Conservation (phyloP, 2,888 invertebrate genomes). For the Anoplius nigerrimus region DNA sequence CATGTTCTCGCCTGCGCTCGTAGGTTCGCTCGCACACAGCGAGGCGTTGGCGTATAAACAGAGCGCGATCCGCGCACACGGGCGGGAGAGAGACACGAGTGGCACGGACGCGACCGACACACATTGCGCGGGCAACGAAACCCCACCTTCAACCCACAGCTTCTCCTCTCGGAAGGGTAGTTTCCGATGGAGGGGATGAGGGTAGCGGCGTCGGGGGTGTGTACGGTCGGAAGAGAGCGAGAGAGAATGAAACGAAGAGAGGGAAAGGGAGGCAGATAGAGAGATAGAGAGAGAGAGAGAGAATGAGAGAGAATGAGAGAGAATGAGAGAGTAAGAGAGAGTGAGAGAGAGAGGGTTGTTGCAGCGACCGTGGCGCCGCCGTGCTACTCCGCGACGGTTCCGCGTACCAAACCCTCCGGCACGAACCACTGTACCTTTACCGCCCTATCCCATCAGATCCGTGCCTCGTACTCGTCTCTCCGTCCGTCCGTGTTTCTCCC, state of each 20-base stretch:
- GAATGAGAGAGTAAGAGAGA: conserved; percentile 3
- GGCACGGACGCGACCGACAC: conserved; percentile 9
- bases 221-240: conserved; percentile 34
- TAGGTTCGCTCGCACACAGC: neutral
- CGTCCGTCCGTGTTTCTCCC: conserved; percentile 29
- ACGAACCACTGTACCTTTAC: conserved; percentile 49
- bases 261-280: neutral
- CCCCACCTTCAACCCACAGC: conserved; percentile 36
- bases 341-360: conserved; percentile 32
- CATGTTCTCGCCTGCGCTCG: too few species aligned
- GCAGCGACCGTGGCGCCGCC: conserved; percentile 50
- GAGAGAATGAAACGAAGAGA: conserved; percentile 28
- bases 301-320: neutral
- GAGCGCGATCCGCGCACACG: conserved; percentile 1
- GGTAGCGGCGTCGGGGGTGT: conserved; percentile 33
- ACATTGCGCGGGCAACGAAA: conserved; percentile 42
- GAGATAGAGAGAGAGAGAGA: conserved; percentile 12
- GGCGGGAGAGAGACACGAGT: conserved; percentile 8
- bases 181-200: conserved; percentile 1
- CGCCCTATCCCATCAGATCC: conserved; percentile 42
- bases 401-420: conserved; percentile 34
- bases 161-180: conserved; percentile 5
- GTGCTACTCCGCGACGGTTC: conserved; percentile 55
- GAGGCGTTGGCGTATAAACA: conserved; percentile 1
- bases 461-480: conserved; percentile 28